Conservation (phyloP, 2,797 vertebrate species). For the Perodicticus potto region DNA sequence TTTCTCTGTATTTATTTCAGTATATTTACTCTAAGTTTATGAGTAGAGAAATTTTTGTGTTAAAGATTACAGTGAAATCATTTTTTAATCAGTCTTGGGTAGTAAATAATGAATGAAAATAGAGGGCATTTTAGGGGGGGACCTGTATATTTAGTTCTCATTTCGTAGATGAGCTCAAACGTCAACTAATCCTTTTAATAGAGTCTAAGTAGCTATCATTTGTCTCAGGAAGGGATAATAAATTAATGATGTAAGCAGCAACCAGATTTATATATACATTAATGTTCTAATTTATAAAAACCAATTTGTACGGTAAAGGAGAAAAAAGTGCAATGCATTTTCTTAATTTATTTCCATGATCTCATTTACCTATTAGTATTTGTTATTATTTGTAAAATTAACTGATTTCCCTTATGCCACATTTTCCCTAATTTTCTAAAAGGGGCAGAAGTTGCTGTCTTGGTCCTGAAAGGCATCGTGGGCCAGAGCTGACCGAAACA, state of each 20-base stretch:
- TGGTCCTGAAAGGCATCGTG: not conserved
- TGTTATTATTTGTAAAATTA: conserved; percentile 72
- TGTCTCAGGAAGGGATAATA: conserved; percentile 61
- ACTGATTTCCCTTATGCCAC: conserved; percentile 51
- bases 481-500: not conserved
- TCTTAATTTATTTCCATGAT: conserved; percentile 65
- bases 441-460: not conserved
- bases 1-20: not conserved
- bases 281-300: conserved; percentile 72
- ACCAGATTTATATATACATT: conserved; percentile 72
- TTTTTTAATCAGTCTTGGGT: not conserved
- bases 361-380: conserved; percentile 62
- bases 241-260: conserved; percentile 58
- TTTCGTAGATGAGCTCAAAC: conserved; percentile 67
- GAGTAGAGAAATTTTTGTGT: not conserved
- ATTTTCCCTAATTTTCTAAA: conserved; percentile 45
- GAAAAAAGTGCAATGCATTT: not conserved
- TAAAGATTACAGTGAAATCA: not conserved
- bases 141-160: not conserved
- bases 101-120: not conserved
- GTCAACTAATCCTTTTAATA: conserved; percentile 65
- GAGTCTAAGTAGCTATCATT: conserved; percentile 71
- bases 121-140: not conserved
- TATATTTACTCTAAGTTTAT: not conserved
- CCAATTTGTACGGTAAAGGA: conserved; percentile 22